Conservation (phyloP, 2,797 vertebrate species). For the Merluccius polli region DNA sequence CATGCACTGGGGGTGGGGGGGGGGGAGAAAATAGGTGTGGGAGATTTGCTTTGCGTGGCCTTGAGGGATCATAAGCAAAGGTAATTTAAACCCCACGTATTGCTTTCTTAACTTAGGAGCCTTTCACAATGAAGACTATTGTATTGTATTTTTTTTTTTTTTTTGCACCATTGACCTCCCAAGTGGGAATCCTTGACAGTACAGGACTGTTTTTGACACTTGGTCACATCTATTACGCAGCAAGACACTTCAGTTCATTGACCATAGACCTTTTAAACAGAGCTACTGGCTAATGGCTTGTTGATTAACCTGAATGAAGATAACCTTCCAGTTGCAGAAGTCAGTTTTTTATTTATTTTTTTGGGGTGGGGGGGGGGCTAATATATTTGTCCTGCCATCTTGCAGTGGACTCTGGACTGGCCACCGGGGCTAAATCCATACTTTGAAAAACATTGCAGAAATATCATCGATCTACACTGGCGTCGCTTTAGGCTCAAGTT, state of each 20-base stretch:
- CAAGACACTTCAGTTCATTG: conserved; percentile 5
- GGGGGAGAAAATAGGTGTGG: conserved; percentile 56
- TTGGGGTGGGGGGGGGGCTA: background rate
- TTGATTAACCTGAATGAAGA: conserved; percentile 47
- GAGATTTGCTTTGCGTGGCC: conserved; percentile 51
- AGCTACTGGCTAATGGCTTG: conserved; percentile 27
- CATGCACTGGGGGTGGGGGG: conserved; percentile 8
- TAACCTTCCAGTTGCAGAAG: conserved; percentile 25
- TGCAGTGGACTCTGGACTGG: conserved; percentile 39
- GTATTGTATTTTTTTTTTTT: too few species aligned
- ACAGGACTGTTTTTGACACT: conserved; percentile 25
- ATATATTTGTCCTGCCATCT: conserved; percentile 29
- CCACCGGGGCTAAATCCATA: conserved; percentile 20
- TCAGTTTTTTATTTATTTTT: background rate
- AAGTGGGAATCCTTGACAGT: conserved; percentile 37
- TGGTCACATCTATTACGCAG: conserved; percentile 22
- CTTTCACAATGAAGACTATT: conserved; percentile 59
- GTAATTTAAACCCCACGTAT: conserved; percentile 58
- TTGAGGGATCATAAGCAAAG: conserved; percentile 52
- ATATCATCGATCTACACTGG: background rate
- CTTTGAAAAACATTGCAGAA: conserved; percentile 18
- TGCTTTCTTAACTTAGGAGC: conserved; percentile 36
- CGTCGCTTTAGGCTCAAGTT: background rate
- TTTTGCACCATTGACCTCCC: conserved; percentile 37
- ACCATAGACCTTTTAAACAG: background rate